phyloP scores from a whole-genome alignment of 2,113 vertebrate species.

The Pituophis catenifer region DNA sequence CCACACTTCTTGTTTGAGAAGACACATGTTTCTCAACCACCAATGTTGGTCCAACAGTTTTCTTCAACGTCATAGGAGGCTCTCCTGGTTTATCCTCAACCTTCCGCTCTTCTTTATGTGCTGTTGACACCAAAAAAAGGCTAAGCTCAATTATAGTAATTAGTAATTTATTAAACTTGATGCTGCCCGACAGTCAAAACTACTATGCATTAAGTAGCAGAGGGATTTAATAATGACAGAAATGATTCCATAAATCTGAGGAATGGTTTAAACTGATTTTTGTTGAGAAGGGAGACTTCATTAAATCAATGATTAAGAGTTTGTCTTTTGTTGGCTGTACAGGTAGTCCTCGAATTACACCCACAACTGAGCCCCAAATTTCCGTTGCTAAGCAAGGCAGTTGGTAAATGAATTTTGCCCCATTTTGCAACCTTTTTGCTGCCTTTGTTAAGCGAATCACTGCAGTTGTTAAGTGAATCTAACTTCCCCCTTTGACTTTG shows the following conservation, averaged over 20 bases:
- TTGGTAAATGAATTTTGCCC: neutral
- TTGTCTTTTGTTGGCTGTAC: neutral
- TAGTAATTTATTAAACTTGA: neutral
- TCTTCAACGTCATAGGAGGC: constrained; percentile 3
- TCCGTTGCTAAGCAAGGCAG: neutral
- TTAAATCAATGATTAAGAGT: neutral
- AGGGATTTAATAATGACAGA: neutral
- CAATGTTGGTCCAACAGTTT: constrained; percentile 26
- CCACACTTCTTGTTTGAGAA: constrained; percentile 55
- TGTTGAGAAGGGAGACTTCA: neutral
- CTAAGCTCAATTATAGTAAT: neutral
- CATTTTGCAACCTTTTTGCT: neutral
- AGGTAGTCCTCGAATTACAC: neutral
- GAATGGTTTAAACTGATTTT: neutral
- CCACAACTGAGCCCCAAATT: neutral
- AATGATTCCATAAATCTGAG: neutral
- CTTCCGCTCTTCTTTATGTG: constrained; percentile 68
- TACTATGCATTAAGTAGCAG: neutral
- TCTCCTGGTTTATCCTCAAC: constrained; percentile 53
- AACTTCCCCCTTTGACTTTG: neutral
- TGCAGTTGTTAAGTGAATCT: neutral
- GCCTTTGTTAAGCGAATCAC: neutral
- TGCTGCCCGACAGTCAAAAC: neutral
- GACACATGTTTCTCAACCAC: constrained; percentile 50
- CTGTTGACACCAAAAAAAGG: constrained; percentile 51